Percentiles rank a stretch among this genome's conserved stretches.
Evolutionary conservation across 1,140 invertebrate species (phyloP).

Genomic region (Drosophila dunni): DNA sequence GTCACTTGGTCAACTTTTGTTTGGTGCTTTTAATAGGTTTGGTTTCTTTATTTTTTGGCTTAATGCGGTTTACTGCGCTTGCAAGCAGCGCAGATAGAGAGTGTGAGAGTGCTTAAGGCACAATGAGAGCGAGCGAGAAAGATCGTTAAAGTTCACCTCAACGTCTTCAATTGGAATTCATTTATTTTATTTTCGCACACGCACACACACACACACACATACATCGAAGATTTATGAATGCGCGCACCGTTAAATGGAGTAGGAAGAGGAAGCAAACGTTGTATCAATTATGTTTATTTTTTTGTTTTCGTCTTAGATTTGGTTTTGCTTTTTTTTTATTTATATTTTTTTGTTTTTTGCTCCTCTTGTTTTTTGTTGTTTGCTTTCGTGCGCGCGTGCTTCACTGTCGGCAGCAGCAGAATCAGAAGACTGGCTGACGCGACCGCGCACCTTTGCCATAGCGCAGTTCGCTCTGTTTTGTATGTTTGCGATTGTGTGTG

Average conservation of each 20-base stretch:
- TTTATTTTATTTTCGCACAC: conserved; percentile 47
- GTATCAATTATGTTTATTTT: conserved; percentile 43
- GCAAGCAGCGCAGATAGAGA: conserved; percentile 2
- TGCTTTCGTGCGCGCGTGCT: conserved; percentile 66
- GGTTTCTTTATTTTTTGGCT: conserved; percentile 20
- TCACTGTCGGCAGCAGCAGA: conserved; percentile 73
- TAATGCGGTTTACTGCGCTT: conserved; percentile 13
- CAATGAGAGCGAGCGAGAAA: background rate
- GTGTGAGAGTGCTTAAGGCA: background rate
- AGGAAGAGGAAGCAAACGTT: conserved; percentile 53
- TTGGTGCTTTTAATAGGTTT: conserved; percentile 13
- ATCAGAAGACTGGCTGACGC: conserved; percentile 78
- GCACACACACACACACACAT: conserved; percentile 3
- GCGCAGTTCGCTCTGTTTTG: conserved; percentile 68
- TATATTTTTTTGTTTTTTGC: conserved; percentile 38
- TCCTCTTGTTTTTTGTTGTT: conserved; percentile 26
- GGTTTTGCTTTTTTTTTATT: conserved; percentile 36
- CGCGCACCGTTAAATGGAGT: conserved; percentile 64
- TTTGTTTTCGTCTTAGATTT: conserved; percentile 43
- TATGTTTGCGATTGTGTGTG: conserved; percentile 16
- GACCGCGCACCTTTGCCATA: conserved; percentile 73
- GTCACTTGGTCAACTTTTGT: conserved; percentile 45
- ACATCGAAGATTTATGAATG: conserved; percentile 18
- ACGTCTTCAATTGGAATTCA: conserved; percentile 47
- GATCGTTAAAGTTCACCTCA: conserved; percentile 32